Percentiles rank a stretch among this genome's conserved stretches.
phyloP scores from a whole-genome alignment of 92 coral and sea anemone genomes.

The Meandrina meandrites region DNA sequence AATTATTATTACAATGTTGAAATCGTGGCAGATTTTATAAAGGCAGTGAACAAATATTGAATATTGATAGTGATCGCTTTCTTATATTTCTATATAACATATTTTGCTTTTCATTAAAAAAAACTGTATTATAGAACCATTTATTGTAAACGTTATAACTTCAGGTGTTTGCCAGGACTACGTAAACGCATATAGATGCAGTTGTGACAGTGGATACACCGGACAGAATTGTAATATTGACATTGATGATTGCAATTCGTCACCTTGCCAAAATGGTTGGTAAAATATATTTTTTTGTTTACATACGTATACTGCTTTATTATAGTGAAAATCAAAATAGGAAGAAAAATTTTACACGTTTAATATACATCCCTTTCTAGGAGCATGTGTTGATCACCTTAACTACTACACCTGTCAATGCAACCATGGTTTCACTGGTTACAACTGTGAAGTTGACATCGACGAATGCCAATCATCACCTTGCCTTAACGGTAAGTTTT shows the following conservation, averaged over 20 bases:
- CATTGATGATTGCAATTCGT: conserved; percentile 18
- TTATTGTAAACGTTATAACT: no score
- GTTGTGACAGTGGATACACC: conserved; percentile 3
- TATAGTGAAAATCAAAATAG: no score
- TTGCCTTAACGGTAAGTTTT: conserved; percentile 21
- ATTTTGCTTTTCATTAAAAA: no score
- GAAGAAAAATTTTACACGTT: neutral
- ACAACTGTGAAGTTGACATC: conserved; percentile 26
- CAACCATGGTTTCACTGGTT: conserved; percentile 12
- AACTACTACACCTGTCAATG: conserved; percentile 32
- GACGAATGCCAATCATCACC: conserved; percentile 35
- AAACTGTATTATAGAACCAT: no score
- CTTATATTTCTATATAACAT: no score
- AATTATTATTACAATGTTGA: no score
- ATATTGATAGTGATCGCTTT: no score
- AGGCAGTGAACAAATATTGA: no score
- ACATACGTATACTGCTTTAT: no score
- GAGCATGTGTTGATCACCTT: neutral
- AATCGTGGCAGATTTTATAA: no score
- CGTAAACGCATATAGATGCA: neutral
- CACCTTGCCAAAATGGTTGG: conserved; percentile 10
- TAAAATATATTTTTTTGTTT: neutral
- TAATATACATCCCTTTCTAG: neutral
- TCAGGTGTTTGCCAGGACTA: conserved; percentile 1
- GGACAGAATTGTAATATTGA: neutral